phyloP scores from a whole-genome alignment of 2,797 vertebrate genomes.

The Eospalax fontanierii region DNA sequence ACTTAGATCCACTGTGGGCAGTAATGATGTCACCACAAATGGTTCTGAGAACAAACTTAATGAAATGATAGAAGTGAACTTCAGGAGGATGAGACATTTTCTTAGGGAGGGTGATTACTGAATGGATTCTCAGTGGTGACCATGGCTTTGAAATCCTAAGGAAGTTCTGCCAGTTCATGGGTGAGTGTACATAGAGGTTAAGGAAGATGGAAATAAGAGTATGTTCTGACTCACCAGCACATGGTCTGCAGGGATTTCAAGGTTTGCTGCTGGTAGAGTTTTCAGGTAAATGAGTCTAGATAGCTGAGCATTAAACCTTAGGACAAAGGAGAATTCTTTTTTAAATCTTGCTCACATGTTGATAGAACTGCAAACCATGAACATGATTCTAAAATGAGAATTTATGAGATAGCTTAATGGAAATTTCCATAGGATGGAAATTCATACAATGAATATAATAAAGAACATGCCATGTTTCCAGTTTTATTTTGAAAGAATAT shows the following conservation, averaged over 20 bases:
- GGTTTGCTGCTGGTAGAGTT: neutral
- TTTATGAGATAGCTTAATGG: accelerated
- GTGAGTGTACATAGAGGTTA: neutral
- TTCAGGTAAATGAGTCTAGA: neutral
- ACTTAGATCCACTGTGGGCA: neutral
- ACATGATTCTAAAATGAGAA: neutral
- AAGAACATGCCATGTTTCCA: neutral
- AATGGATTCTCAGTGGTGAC: neutral
- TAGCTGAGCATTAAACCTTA: conserved; percentile 29
- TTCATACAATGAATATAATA: neutral
- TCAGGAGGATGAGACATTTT: neutral
- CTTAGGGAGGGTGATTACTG: neutral
- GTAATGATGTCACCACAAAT: accelerated
- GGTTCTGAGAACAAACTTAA: neutral
- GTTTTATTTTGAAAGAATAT: conserved; percentile 49
- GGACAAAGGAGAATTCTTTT: neutral
- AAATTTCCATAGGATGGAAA: conserved; percentile 47
- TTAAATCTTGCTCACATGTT: neutral
- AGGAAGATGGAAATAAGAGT: neutral
- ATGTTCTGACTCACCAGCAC: neutral
- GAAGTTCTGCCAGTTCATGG: neutral
- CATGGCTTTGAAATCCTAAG: neutral
- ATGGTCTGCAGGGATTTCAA: neutral
- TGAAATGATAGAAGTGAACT: neutral
- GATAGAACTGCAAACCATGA: neutral